Base-by-base conservation (phyloP, 2,113 vertebrate genomes). In the Lycaon pictus region DNA sequence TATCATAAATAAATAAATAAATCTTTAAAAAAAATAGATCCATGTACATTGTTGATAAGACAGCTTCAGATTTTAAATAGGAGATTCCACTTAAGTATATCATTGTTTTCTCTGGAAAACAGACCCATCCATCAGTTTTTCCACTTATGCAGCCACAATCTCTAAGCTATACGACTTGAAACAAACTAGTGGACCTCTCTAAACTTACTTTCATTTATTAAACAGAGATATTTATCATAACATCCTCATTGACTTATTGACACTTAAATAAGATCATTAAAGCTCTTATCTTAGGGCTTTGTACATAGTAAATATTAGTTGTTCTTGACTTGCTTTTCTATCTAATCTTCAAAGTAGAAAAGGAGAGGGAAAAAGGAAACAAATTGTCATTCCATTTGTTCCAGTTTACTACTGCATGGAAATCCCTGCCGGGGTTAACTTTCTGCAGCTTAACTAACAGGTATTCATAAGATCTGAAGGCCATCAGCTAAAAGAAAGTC, bases 241-340 rank as follows among this genome's bases (percentile, higher is more conserved):
- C 11, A 79, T 43, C 37, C 2, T 48, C 55, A 82, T 16, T 95
- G 92, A 67, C 63, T 89, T 80, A 72, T 5, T 62, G 56, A 74
- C n/a, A 81, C 55, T 35, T 65, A 69, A 72, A 81, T 63, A 72
- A 84, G 55, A 74, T 92, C 7, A 72, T 32, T 72, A 35, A 71
- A 82, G 29, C 16, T 56, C 20, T 65, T 58, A 53, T 23, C 32
- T 88, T 74, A 84, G 81, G 67, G 16, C 22, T 22, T 60, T 55
- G 10, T 56, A 81, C 27, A 60, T 29, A 71, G 23, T 88, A 85
- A 55, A 84, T 27, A 48, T 29, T 56, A 74, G 20, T 37, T 92
- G 53, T 88, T 81, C n/a, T 87, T 81, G 27, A 56, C 56, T 80
- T 95, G 12, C 48, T 85, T 89, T 85, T 37, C 11, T 88, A 35